Evolutionary conservation across 2,888 invertebrate species (phyloP).

Genomic region (Tiliacea citrago): DNA sequence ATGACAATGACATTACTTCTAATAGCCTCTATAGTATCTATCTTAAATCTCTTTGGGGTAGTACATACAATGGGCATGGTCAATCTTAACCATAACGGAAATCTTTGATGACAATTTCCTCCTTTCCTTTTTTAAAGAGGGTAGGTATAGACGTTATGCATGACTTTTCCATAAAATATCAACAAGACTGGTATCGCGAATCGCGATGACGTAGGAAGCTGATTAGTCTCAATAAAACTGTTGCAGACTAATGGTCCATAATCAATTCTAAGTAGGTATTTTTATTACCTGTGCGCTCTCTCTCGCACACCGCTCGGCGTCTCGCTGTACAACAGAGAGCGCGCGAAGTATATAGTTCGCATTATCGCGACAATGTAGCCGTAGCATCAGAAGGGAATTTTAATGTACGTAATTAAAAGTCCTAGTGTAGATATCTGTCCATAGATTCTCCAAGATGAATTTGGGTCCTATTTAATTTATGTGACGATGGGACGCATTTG

Average conservation of each 20-base stretch:
- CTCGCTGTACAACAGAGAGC: no score
- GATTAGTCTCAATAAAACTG: conserved; percentile 10
- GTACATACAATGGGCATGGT: not conserved
- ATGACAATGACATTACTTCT: no score
- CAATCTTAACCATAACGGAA: not conserved
- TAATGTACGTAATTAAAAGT: no score
- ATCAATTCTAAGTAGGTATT: not conserved
- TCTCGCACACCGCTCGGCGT: no score
- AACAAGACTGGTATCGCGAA: not conserved
- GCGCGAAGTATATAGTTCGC: no score
- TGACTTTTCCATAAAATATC: not conserved
- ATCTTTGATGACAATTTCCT: not conserved
- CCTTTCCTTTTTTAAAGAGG: not conserved
- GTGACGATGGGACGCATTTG: not conserved
- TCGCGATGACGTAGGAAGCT: not conserved
- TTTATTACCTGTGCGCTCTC: no score
- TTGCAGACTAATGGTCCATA: not conserved
- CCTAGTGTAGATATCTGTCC: not conserved
- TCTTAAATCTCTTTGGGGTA: no score
- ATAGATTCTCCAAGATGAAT: not conserved
- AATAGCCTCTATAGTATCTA: no score
- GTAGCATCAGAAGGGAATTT: no score
- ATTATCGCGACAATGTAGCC: no score
- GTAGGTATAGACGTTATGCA: not conserved
- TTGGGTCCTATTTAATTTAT: not conserved